Evolutionary conservation across 2,113 vertebrate species (phyloP), one percentile per base, ranked within the genome.

Genomic region (Spea multiplicata): DNA sequence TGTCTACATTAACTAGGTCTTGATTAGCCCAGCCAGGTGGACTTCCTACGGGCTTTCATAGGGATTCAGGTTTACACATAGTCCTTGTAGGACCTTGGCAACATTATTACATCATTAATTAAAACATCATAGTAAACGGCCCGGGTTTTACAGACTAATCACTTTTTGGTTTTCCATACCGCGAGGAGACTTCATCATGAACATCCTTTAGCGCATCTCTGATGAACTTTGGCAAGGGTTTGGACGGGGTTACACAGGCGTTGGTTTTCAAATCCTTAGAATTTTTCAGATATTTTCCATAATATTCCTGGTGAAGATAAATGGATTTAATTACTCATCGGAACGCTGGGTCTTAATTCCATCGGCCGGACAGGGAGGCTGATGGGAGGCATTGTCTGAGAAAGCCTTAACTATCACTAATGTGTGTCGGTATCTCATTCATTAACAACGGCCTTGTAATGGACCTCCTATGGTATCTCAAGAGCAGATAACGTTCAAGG

Each of bases 151-250:
- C 30, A 2, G 30, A 30, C 30, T 30, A 30, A 30, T 30, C 14
- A 13, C 9, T 5, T 13, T 12, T 61, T 8, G 10, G 30, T 59
- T 8, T 55, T 59, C 10, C 71, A 44, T 83, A 96, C 95, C 88
- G 95, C 61, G 85, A 85, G 64, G 77, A 78, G 73, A 96, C 92
- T 8, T 97, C 94, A 13, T 93, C 86, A 0, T 94, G 95, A 46
- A 96, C 86, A 16, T 48, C 88, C 66, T 84, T 82, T 84, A 96
- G 77, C 44, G 92, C 94, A 67, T 92, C 87, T 75, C 61, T 86
- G 73, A 95, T 76, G 2, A 64, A 82, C 48, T 52, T 81, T 5
- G 72, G 78, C 9, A 86, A 14, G 0, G 91, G 83, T 48, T 83
- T 82, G 5, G 84, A 82, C 0, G 75, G 80, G 3, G 94, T 80